These are phyloP conservation scores for Alectoris magna DNA, from an alignment of 2,797 vertebrate genomes.

Conservation along the genomic window DNA sequence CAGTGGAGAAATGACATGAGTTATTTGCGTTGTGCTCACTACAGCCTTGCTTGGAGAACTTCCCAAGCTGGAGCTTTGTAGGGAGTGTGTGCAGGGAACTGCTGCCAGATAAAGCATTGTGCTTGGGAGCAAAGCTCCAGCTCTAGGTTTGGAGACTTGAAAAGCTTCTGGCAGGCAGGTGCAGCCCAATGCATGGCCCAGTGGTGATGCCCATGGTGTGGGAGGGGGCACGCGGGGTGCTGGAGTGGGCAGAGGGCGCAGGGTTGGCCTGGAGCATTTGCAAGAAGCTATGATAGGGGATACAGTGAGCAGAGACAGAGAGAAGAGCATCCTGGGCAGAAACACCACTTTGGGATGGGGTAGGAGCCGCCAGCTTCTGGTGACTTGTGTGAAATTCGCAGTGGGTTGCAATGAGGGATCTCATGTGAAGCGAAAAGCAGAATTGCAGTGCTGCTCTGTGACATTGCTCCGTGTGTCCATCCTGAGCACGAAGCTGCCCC, in stretches of 20 bases:
- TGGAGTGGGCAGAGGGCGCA: background rate
- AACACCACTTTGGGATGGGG: accelerated
- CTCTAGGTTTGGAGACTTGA: background rate
- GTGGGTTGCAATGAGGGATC: background rate
- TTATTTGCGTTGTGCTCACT: background rate
- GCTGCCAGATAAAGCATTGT: background rate
- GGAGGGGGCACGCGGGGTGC: background rate
- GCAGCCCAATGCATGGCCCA: accelerated
- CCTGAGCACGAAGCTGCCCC: background rate
- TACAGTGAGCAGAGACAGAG: background rate
- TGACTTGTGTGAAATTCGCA: accelerated
- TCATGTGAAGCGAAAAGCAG: background rate
- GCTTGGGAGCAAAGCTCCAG: background rate
- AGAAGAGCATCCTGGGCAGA: background rate
- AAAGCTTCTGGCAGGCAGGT: background rate
- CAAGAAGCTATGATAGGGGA: background rate
- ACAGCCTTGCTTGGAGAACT: background rate
- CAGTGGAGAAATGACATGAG: background rate
- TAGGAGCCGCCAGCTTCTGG: background rate
- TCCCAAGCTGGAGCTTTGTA: background rate
- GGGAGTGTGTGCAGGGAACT: background rate
- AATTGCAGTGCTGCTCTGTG: accelerated
- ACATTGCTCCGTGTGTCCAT: accelerated
- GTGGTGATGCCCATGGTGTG: accelerated
- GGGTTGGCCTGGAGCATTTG: background rate